A percentile compares a stretch with the other conserved stretches of the same genome.
These are phyloP conservation scores for Ictidomys tridecemlineatus DNA, from an alignment of 2,113 vertebrate genomes.

Conservation along the genomic window DNA sequence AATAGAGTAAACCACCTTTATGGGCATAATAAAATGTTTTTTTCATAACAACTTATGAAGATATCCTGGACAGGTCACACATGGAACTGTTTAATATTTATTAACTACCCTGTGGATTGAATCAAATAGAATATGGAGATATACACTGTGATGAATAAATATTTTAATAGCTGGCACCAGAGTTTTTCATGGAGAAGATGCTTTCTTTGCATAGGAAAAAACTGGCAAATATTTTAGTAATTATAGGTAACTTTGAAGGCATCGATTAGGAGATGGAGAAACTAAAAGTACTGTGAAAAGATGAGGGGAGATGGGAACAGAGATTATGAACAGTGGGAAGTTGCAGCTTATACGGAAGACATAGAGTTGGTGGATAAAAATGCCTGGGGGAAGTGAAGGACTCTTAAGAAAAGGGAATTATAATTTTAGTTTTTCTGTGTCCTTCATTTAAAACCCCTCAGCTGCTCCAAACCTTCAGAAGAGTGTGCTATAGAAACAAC, in stretches of 20 bases:
- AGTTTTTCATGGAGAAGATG: neutral
- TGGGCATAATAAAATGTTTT: neutral
- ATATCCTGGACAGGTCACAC: neutral
- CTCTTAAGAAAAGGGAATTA: neutral
- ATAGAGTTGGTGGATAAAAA: neutral
- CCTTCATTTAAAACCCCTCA: constrained; percentile 6
- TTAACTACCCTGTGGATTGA: neutral
- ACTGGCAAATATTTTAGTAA: constrained; percentile 33
- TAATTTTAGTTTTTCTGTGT: neutral
- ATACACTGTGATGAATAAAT: neutral
- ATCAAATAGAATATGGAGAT: neutral
- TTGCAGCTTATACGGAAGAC: neutral
- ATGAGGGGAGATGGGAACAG: neutral
- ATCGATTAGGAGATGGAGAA: neutral
- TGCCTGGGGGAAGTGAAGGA: neutral
- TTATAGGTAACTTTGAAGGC: neutral
- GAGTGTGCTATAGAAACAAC: neutral
- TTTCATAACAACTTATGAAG: constrained; percentile 17
- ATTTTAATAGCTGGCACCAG: neutral
- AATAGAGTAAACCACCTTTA: neutral
- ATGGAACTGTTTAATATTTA: neutral
- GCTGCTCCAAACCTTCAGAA: constrained; percentile 22
- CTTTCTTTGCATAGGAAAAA: constrained; percentile 19
- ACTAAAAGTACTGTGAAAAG: neutral
- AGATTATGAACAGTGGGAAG: neutral